Percentiles rank a stretch among this genome's conserved stretches.
Conservation (phyloP, 2,113 vertebrate species). For the Embiotoca jacksoni region DNA sequence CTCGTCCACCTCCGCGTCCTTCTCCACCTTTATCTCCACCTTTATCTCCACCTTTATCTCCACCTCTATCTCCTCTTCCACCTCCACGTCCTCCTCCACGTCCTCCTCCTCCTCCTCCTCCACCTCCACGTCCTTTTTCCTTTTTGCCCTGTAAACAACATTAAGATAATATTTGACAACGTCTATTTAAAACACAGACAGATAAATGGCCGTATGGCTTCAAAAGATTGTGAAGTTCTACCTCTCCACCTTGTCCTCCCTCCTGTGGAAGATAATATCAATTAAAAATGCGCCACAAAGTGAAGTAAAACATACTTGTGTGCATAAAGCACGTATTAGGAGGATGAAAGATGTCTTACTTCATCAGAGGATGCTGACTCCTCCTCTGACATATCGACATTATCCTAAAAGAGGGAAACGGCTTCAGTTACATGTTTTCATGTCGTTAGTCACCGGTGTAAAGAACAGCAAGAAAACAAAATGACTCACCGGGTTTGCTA, state of each 20-base stretch:
- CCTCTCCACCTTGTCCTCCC: rapidly evolving
- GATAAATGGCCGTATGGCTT: no score
- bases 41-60: neutral
- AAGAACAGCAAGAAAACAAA: neutral
- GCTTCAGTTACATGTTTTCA: neutral
- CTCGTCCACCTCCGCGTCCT: neutral
- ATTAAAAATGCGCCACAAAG: no score
- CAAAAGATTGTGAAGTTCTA: no score
- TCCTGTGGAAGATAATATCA: constrained; percentile 9
- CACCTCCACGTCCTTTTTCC: neutral
- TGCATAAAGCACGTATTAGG: neutral
- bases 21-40: neutral
- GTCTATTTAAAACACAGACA: no score
- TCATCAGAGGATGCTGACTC: rapidly evolving
- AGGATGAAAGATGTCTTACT: constrained; percentile 17
- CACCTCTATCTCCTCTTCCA: neutral
- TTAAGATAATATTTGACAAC: neutral
- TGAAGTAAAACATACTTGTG: no score
- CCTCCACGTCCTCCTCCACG: rapidly evolving
- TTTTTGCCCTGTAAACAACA: neutral
- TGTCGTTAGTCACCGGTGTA: neutral
- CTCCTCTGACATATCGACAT: rapidly evolving
- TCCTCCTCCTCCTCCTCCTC: neutral
- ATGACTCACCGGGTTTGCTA: constrained; percentile 2
- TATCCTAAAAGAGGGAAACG: neutral